Percentiles rank a stretch among this genome's conserved stretches.
Conservation (phyloP, 2,113 vertebrate genomes). For the Hemiscyllium ocellatum region DNA sequence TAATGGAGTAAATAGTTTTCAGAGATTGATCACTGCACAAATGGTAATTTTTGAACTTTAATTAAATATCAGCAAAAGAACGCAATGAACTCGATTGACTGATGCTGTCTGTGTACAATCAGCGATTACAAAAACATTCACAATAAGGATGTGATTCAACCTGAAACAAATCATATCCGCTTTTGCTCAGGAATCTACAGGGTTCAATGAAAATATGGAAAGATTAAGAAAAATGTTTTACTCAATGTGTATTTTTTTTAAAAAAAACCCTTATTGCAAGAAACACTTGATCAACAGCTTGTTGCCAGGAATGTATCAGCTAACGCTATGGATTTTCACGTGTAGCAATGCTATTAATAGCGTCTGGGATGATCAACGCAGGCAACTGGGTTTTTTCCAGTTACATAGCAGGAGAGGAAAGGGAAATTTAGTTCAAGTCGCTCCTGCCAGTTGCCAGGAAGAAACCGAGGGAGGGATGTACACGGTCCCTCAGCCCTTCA, state of each 20-base stretch:
- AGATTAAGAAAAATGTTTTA: background rate
- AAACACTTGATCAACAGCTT: constrained; percentile 1
- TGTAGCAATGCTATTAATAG: background rate
- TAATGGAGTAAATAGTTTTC: background rate
- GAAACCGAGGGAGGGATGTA: background rate
- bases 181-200: background rate
- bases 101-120: background rate
- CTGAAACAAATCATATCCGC: background rate
- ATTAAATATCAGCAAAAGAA: background rate
- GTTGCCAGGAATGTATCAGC: constrained; percentile 1
- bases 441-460: background rate
- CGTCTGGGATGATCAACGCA: background rate
- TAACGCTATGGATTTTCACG: background rate
- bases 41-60: background rate
- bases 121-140: background rate
- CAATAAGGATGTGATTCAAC: background rate
- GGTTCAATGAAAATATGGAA: background rate
- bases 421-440: background rate
- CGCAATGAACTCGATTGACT: background rate
- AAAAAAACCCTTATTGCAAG: background rate
- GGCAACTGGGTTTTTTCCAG: background rate
- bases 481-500: background rate
- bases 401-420: background rate
- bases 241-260: background rate
- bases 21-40: background rate